Evolutionary conservation across 2,888 invertebrate genomes (phyloP).

Genomic region (Drosophila acutilabella): DNA sequence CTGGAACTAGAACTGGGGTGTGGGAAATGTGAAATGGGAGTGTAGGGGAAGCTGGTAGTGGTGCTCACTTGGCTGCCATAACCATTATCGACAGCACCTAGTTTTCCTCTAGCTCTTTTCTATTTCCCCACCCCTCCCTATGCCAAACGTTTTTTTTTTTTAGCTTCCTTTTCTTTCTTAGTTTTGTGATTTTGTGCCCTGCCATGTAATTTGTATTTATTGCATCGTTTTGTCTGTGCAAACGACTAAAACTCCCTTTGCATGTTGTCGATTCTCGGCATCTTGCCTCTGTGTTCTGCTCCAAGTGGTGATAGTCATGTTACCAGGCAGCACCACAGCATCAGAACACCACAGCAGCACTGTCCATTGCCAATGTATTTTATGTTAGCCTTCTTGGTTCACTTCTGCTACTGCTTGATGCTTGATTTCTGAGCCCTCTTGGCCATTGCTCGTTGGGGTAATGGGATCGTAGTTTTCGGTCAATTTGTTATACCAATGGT

Average conservation of each 20-base stretch:
- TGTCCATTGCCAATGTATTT: constrained; percentile 68
- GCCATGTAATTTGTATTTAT: constrained; percentile 83
- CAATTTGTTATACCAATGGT: constrained; percentile 78
- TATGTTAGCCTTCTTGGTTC: constrained; percentile 42
- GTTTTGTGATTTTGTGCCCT: constrained; percentile 68
- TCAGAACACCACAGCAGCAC: constrained; percentile 1
- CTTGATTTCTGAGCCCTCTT: constrained; percentile 67
- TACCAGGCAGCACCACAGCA: background rate
- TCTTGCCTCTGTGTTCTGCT: background rate
- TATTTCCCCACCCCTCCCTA: constrained; percentile 1
- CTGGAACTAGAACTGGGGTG: background rate
- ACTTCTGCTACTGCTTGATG: constrained; percentile 48
- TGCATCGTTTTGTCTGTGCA: constrained; percentile 82
- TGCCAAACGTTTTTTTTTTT: constrained; percentile 20
- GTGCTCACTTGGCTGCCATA: constrained; percentile 56
- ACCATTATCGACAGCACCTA: constrained; percentile 81
- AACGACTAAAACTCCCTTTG: constrained; percentile 81
- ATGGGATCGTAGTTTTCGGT: constrained; percentile 82
- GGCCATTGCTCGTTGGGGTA: constrained; percentile 64
- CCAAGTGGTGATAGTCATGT: constrained; percentile 8
- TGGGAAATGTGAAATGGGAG: background rate
- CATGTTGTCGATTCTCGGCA: constrained; percentile 75
- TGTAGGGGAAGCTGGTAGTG: constrained; percentile 8
- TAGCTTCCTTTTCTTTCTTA: constrained; percentile 13
- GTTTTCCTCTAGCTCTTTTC: constrained; percentile 14